Percentiles rank a stretch among this genome's conserved stretches.
These are phyloP conservation scores for Lagopus leucura DNA, from an alignment of 2,113 vertebrate species.

Conservation along the genomic window DNA sequence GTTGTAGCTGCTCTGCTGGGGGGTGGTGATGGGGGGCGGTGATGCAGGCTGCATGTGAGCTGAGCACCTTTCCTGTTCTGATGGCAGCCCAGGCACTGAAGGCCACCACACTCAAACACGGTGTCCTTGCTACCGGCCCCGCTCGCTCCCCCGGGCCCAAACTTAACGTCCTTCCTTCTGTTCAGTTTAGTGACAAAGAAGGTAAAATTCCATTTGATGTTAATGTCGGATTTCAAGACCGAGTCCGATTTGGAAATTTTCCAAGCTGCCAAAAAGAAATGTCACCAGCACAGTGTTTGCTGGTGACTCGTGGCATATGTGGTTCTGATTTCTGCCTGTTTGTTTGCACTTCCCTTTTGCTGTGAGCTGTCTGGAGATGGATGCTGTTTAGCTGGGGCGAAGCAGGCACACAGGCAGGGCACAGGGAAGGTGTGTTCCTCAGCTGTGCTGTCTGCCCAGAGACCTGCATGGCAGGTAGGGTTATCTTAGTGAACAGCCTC, in stretches of 20 bases:
- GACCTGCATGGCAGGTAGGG: not conserved
- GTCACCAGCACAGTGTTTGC: conserved; percentile 1
- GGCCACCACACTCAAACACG: not conserved
- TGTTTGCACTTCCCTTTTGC: conserved; percentile 43
- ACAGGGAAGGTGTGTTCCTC: not conserved
- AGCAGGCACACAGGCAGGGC: not conserved
- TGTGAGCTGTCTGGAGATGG: conserved; percentile 15
- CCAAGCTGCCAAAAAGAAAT: conserved; percentile 68
- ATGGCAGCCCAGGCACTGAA: conserved; percentile 30
- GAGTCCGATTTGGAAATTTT: conserved; percentile 53
- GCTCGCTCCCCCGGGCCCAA: not conserved
- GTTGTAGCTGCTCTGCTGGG: not conserved
- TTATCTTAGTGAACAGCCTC: not conserved
- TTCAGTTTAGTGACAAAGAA: conserved; percentile 42
- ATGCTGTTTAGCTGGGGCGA: not conserved
- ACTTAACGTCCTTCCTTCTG: conserved; percentile 14
- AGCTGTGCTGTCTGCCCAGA: not conserved
- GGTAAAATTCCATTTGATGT: conserved; percentile 28
- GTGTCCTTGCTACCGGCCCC: not conserved
- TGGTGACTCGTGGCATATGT: conserved; percentile 10
- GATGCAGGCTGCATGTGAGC: not conserved
- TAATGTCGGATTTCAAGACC: conserved; percentile 40
- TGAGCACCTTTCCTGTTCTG: conserved; percentile 33
- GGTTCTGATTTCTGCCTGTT: conserved; percentile 8
- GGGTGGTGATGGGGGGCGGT: not conserved